Base-by-base conservation (phyloP, 2,888 invertebrate species). In the Pammene aurita region DNA sequence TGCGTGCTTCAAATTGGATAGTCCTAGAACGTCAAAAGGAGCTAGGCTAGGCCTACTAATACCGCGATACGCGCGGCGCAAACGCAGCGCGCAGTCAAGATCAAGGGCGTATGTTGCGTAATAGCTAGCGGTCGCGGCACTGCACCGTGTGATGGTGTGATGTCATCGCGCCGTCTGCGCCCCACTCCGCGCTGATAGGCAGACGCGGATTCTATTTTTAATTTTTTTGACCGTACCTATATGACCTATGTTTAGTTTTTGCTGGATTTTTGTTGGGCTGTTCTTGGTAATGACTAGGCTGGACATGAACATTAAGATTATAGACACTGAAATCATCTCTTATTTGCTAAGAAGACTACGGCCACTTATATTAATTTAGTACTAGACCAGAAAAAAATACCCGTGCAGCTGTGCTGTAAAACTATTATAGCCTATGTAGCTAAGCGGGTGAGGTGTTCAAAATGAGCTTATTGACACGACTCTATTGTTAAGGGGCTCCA, bases 91-190 rank as follows among this genome's bases (percentile, higher is more conserved):
- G 91, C 92, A 93, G 93, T 93, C 93, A 93, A 93, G 93, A 93
- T 93, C 93, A 93, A 93, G 93, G 93, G 89, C 93, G 85, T 79
- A 78, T 85, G 90, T 92, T 92, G 90, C 92, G 92, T 88, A 92
- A 92, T 87, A 88, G 88, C 89, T 91, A 91, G 90, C 92, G 86
- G 88, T 85, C 88, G 88, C 87, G 67, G 86, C 86, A 80, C 87
- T 90, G 91, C 90, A 89, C 82, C 85, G 77, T 87, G 90, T 92
- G 92, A 92, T 91, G 91, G 77, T 87, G 90, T 92, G 92, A 92
- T 91, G 91, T 92, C 92, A 92, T 90, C 90, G 83, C 71, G 77
- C 80, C 85, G 87, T 85, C 86, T 86, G 82, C 78, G 76, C 75
- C 79, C 82, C 82, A 78, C 81, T 76, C 79, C 81, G 78, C 81